phyloP scores from a whole-genome alignment of 2,888 invertebrate genomes.

The Ectobius pallidus region DNA sequence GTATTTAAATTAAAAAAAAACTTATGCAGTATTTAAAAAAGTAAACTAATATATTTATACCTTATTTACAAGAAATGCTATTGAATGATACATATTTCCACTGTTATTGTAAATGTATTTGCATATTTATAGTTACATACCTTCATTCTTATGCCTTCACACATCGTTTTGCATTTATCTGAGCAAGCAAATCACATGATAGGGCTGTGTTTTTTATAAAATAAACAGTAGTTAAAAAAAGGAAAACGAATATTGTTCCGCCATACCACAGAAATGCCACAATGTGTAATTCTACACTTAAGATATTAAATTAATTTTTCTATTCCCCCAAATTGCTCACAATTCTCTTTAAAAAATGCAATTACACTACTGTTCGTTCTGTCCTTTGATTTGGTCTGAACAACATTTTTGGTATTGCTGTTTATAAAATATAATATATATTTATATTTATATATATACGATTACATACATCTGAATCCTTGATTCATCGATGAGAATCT shows the following conservation, averaged over 20 bases:
- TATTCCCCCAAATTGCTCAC: not conserved
- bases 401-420: slow-evolving; percentile 42
- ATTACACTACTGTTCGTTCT: not conserved
- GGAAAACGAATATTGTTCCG: not conserved
- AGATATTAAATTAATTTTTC: slow-evolving; percentile 22
- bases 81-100: slow-evolving; percentile 10
- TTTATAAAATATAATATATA: slow-evolving; percentile 40
- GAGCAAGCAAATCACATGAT: slow-evolving; percentile 23
- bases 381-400: slow-evolving; percentile 35
- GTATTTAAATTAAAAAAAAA: too few species aligned
- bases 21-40: too few species aligned
- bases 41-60: slow-evolving; percentile 23
- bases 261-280: slow-evolving; percentile 24
- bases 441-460: slow-evolving; percentile 20
- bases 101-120: slow-evolving; percentile 6
- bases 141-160: not conserved
- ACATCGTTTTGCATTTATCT: not conserved
- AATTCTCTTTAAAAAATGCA: not conserved
- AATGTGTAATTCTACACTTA: not conserved
- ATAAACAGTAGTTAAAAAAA: not conserved
- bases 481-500: slow-evolving; percentile 16
- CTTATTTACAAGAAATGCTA: slow-evolving; percentile 31
- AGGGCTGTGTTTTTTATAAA: not conserved
- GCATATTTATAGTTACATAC: slow-evolving; percentile 16
- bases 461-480: slow-evolving; percentile 24